These are phyloP conservation scores for Esox masquinongy DNA, from an alignment of 2,797 vertebrate species.

Conservation along the genomic window DNA sequence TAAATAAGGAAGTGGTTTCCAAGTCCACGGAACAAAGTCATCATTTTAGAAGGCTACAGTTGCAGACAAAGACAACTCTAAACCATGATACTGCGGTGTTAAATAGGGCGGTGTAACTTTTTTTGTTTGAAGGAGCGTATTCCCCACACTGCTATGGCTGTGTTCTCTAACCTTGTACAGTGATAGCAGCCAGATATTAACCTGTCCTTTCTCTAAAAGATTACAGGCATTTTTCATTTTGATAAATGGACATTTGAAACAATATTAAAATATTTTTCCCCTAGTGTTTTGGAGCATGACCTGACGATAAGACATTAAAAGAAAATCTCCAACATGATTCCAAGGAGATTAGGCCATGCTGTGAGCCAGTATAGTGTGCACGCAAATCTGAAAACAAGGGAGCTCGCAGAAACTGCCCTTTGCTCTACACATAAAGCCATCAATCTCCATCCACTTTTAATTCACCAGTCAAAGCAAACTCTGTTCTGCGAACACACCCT, in stretches of 20 bases:
- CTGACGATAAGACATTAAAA: constrained; percentile 30
- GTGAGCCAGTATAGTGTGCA: constrained; percentile 26
- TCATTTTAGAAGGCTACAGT: too few species aligned
- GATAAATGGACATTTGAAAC: background rate
- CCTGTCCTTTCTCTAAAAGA: constrained; percentile 25
- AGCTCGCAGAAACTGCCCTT: constrained; percentile 44
- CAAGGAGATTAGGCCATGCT: constrained; percentile 40
- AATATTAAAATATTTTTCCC: background rate
- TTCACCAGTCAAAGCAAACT: constrained; percentile 48
- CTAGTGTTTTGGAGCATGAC: constrained; percentile 21
- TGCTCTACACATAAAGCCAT: constrained; percentile 37
- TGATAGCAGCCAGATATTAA: constrained; percentile 50
- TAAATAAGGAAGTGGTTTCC: too few species aligned
- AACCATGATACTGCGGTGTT: constrained; percentile 30
- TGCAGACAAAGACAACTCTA: background rate
- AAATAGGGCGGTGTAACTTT: constrained; percentile 13
- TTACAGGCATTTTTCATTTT: constrained; percentile 15
- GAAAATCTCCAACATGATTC: constrained; percentile 29
- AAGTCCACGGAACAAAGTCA: too few species aligned
- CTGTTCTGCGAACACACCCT: constrained; percentile 48
- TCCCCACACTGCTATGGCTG: constrained; percentile 50
- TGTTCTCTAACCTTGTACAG: constrained; percentile 40
- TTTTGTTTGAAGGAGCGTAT: constrained; percentile 27
- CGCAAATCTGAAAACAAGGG: constrained; percentile 41
- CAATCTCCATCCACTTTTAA: constrained; percentile 34